phyloP scores from a whole-genome alignment of 2,888 invertebrate species.

The Tupiocoris notatus region DNA sequence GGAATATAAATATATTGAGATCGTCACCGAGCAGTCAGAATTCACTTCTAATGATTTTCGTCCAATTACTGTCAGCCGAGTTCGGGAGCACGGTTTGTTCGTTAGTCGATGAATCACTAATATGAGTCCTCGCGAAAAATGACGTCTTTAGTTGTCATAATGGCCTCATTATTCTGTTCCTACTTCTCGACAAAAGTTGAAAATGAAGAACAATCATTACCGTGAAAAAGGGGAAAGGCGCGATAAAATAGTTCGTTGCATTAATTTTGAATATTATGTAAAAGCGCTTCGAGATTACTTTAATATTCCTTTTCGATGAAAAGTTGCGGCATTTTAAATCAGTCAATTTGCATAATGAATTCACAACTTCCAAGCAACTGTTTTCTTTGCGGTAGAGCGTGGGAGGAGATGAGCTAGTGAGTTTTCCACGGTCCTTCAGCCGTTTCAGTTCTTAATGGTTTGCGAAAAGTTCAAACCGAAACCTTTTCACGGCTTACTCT shows the following conservation, averaged over 20 bases:
- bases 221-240: not conserved
- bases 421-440: not conserved
- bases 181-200: not conserved
- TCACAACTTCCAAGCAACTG: not conserved
- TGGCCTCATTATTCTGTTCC: not conserved
- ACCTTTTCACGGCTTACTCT: not conserved
- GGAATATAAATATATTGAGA: no score
- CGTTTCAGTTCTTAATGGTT: not conserved
- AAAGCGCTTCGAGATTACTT: not conserved
- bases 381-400: not conserved
- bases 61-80: not conserved
- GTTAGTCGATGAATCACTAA: not conserved
- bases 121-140: not conserved
- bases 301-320: not conserved
- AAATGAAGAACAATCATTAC: not conserved
- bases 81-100: not conserved
- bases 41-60: not conserved
- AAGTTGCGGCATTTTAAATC: conserved; percentile 12
- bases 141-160: not conserved
- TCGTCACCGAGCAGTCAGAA: no score
- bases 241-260: not conserved
- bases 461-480: not conserved
- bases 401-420: not conserved
- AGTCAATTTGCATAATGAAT: conserved; percentile 6
- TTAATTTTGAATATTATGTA: not conserved